phyloP scores from a whole-genome alignment of 2,113 vertebrate genomes.

The Leucopsar rothschildi region DNA sequence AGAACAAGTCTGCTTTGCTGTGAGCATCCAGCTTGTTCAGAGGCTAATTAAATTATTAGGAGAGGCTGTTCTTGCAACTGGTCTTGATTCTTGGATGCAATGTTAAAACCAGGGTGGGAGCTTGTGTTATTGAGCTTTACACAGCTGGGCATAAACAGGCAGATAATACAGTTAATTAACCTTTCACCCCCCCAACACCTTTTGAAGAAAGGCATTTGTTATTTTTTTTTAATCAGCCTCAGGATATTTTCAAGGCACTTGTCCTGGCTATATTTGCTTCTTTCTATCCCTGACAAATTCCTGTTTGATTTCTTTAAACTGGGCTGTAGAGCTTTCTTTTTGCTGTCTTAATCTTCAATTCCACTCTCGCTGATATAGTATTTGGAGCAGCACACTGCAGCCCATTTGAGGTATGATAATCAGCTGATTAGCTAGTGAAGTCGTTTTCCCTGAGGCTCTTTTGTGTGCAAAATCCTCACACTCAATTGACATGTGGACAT shows the following conservation, averaged over 20 bases:
- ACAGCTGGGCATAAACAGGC: constrained; percentile 76
- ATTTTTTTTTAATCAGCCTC: constrained; percentile 54
- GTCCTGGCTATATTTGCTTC: constrained; percentile 8
- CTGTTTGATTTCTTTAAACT: constrained; percentile 74
- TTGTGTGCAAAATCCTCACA: constrained; percentile 99
- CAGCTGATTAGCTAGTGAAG: constrained; percentile 99
- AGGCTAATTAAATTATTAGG: constrained; percentile 72
- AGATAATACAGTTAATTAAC: constrained; percentile 79
- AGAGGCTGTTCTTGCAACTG: constrained; percentile 55
- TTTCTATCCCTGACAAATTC: constrained; percentile 70
- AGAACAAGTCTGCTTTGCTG: not conserved
- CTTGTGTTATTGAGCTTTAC: constrained; percentile 65
- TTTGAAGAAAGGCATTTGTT: constrained; percentile 64
- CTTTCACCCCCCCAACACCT: constrained; percentile 68
- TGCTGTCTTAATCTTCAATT: constrained; percentile 79
- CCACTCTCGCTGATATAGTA: constrained; percentile 72
- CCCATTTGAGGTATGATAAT: constrained; percentile 99
- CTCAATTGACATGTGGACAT: constrained; percentile 99
- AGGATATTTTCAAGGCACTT: constrained; percentile 62
- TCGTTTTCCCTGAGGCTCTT: constrained; percentile 98
- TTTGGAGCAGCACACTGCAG: constrained; percentile 81
- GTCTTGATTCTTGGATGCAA: constrained; percentile 54
- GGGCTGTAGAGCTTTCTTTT: constrained; percentile 64
- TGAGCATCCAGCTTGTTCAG: not conserved
- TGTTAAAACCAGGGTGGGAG: constrained; percentile 55